These are phyloP conservation scores for Pseudonaja textilis DNA, from an alignment of 2,113 vertebrate genomes.

Conservation along the genomic window DNA sequence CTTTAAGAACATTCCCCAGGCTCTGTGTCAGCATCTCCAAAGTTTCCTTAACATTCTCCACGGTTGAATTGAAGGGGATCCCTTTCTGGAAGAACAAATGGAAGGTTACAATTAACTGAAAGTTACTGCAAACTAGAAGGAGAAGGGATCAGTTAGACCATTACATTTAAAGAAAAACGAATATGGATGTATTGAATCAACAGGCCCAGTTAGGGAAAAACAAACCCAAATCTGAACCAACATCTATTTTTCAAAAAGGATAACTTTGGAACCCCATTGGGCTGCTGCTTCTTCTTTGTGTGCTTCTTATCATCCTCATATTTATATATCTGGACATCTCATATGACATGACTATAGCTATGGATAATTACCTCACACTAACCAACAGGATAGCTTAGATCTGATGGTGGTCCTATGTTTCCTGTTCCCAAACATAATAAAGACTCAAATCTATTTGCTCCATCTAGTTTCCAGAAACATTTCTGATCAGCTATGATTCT, in stretches of 20 bases:
- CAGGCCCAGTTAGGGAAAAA: not conserved
- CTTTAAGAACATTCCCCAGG: conserved; percentile 75
- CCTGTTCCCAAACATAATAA: not conserved
- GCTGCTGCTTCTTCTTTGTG: not conserved
- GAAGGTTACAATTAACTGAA: conserved; percentile 25
- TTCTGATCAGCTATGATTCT: not conserved
- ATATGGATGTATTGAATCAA: not conserved
- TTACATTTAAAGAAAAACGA: not conserved
- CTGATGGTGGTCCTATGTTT: not conserved
- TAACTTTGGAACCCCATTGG: not conserved
- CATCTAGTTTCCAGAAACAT: not conserved
- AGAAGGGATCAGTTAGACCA: not conserved
- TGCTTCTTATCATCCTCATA: not conserved
- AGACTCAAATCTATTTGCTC: not conserved
- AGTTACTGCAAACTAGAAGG: not conserved
- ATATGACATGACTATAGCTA: not conserved
- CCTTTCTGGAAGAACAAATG: conserved; percentile 66
- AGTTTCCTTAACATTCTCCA: conserved; percentile 72
- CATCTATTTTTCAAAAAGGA: not conserved
- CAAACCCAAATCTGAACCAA: not conserved
- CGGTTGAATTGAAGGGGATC: conserved; percentile 69
- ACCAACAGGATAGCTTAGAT: not conserved
- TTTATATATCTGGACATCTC: not conserved
- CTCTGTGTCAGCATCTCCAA: conserved; percentile 76
- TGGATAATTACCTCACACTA: not conserved